Base-by-base conservation (phyloP, 2,113 vertebrate species). In the Menura novaehollandiae region DNA sequence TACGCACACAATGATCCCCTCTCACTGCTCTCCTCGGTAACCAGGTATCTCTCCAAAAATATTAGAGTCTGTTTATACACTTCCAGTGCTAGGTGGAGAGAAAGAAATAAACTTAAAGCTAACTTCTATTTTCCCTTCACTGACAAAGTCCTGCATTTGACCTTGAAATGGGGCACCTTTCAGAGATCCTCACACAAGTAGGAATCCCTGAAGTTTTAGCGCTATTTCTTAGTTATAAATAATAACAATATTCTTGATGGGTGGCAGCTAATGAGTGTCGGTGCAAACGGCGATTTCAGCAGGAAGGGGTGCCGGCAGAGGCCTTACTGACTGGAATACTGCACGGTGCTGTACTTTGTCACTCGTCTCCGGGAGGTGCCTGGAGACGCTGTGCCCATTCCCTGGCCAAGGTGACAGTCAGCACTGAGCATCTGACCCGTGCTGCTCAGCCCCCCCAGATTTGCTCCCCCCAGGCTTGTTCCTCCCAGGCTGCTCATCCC, bases 291-390 rank as follows among this genome's bases (percentile, higher is more conserved):
- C 1, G 4, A 63, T 90, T 72, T 88, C 30, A 44, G 78, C 73
- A 60, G 73, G 30, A 94, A 83, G 69, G 41, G 77, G 22, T 8
- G 17, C 51, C 2, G 26, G 27, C 66, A 78, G 85, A 59, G 87
- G 76, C 43, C 84, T 96, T 94, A 97, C 59, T 98, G 94, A 74
- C 96, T 97, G 81, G 97, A 94, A 32, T 95, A 97, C 79, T 95
- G 93, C 69, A 95, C 26, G 0, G 97, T 98, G 94, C 98, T 98
- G 39, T 98, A 98, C 72, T 98, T 97, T 47, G 98, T 98, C 43
- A 98, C 97, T 85, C 97, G 97, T 32, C 96, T 98, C 81, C 91
- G 93, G 76, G 95, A 87, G 81, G 94, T 96, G 35, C 91, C 95
- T 3, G 95, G 97, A 49, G 94, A 97, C 0, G 81, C 97, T 0